Base-by-base conservation (phyloP, 2,113 vertebrate species). In the Takifugu flavidus region DNA sequence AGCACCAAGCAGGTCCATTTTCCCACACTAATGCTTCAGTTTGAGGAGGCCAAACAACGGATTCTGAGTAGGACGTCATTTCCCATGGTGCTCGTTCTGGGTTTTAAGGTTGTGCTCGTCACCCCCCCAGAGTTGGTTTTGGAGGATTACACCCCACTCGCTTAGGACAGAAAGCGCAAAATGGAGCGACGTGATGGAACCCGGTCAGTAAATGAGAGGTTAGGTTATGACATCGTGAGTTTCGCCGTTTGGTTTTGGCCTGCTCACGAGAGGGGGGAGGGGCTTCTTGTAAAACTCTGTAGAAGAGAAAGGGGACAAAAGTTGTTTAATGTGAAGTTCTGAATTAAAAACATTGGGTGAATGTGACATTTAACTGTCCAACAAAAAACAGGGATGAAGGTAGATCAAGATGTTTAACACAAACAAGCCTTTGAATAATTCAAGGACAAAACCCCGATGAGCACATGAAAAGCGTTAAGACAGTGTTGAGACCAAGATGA, bases 281-380 rank as follows among this genome's bases (percentile, higher is more conserved):
- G 91, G 90, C 78, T 92, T 92, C 79, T 87, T 90, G 87, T 72
- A 86, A 86, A 92, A 89, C n/a, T 92, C 91, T 92, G 91, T 49
- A 63, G 74, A 86, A 44, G 70, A 82, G n/a, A n/a, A 77, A 53
- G 44, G 31, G 0, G 14, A 44, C 28, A 25, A 52, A 72, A 77
- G 59, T 56, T 56, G 58, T 58, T 70, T 13, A 61, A 49, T 58
- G 28, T 4, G 0, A 6, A 56, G 45, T 13, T 20, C 65, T 80
- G 56, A 29, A 65, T 63, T 5, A 10, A 26, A 70, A 67, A 59
- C 13, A 62, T 39, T 25, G 29, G 13, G 13, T 39, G 7, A 31
- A 31, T 31, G 29, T 31, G 3, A 31, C 5, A 31, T 31, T 2
- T 31, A 31, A 31, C 29, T 31, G 13, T 13, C 1, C 43, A 44